phyloP scores from a whole-genome alignment of 2,888 invertebrate genomes.

The Thecocarcelia acutangulata region DNA sequence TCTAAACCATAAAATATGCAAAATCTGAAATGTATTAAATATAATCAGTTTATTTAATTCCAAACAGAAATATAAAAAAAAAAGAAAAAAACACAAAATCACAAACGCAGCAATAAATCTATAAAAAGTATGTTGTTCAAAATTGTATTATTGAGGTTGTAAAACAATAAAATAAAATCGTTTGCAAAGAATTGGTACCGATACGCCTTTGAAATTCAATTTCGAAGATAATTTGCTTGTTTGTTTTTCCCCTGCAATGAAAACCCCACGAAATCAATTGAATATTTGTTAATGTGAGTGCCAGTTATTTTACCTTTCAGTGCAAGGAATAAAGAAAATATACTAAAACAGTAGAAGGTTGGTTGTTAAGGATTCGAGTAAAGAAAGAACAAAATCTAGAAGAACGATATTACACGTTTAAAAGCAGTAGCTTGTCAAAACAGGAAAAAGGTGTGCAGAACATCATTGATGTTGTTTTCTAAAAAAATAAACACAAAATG shows the following conservation, averaged over 20 bases:
- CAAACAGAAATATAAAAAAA: too few species aligned
- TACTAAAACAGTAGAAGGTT: conserved; percentile 18
- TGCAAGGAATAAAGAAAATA: conserved; percentile 2
- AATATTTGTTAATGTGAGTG: conserved; percentile 42
- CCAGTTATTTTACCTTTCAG: conserved; percentile 47
- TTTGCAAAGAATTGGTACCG: conserved; percentile 76
- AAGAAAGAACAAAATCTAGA: conserved; percentile 29
- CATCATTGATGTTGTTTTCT: conserved; percentile 61
- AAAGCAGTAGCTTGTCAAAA: conserved; percentile 63
- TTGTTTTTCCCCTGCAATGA: conserved; percentile 23
- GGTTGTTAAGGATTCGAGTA: conserved; percentile 57
- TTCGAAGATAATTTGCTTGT: conserved; percentile 67
- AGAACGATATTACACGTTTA: conserved; percentile 59
- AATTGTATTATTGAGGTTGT: conserved; percentile 72
- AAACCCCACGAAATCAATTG: conserved; percentile 67
- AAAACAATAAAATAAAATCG: conserved; percentile 81
- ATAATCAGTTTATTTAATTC: conserved; percentile 46
- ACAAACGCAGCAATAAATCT: conserved; percentile 11
- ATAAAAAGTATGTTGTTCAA: conserved; percentile 51
- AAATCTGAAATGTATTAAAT: conserved; percentile 47
- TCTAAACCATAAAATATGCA: conserved; percentile 67
- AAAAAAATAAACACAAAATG: background rate
- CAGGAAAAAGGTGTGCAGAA: conserved; percentile 69
- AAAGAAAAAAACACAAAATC: conserved; percentile 6
- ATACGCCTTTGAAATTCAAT: conserved; percentile 72